phyloP scores from a whole-genome alignment of 2,113 vertebrate species.

The human (Homo sapiens) region DNA sequence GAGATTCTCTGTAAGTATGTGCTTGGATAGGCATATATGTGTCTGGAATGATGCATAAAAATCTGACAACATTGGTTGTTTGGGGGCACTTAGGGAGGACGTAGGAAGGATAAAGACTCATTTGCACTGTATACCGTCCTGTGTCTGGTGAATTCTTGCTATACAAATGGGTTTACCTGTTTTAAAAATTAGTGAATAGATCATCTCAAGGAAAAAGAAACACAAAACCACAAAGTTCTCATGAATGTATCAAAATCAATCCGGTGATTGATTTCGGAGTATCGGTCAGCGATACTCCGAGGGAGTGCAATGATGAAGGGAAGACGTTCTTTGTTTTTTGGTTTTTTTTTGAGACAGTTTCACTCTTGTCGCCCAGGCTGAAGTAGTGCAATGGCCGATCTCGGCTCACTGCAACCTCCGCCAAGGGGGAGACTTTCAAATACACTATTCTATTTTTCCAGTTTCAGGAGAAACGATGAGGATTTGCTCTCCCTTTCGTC shows the following conservation, averaged over 20 bases:
- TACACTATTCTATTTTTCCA: not conserved
- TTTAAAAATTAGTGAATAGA: not conserved
- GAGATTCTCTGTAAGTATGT: not conserved
- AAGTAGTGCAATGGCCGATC: no score
- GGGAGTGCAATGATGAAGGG: not conserved
- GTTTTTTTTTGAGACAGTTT: not conserved
- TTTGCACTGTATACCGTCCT: not conserved
- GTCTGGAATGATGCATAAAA: not conserved
- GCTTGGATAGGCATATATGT: not conserved
- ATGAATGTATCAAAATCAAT: not conserved
- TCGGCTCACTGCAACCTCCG: no score
- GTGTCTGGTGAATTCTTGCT: not conserved
- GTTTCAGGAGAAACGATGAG: not conserved
- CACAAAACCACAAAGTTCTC: not conserved
- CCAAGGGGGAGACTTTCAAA: not conserved
- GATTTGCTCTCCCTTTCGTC: not conserved
- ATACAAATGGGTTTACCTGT: not conserved
- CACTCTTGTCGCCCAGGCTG: no score
- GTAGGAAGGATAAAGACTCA: not conserved
- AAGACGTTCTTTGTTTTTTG: not conserved
- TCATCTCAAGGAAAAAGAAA: not conserved
- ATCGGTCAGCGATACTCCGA: accelerated
- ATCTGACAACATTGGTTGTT: not conserved
- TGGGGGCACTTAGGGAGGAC: not conserved
- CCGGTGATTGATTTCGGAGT: not conserved